Percentiles rank a stretch among this genome's conserved stretches.
phyloP scores from a whole-genome alignment of 2,113 vertebrate species.

The Hucho hucho region DNA sequence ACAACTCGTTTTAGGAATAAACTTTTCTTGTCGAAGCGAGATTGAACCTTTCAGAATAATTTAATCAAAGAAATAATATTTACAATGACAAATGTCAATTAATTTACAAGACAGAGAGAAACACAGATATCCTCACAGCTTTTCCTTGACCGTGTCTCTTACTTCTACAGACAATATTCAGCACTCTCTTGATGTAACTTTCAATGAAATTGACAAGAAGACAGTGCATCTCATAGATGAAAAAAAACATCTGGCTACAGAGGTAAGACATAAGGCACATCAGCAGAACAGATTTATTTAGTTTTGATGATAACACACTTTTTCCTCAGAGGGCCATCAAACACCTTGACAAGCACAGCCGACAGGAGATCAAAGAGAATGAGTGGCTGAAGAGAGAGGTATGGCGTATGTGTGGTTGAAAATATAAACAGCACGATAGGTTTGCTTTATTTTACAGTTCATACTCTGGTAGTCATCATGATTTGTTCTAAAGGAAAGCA shows the following conservation, averaged over 20 bases:
- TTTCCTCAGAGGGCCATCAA: slow-evolving; percentile 67
- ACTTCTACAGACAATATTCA: slow-evolving; percentile 33
- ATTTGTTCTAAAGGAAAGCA: no score
- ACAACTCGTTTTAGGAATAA: no score
- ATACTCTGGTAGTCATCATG: no score
- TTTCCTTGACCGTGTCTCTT: not conserved
- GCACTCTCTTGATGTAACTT: slow-evolving; percentile 56
- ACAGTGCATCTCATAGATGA: slow-evolving; percentile 47
- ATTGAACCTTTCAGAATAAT: not conserved
- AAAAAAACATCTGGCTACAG: slow-evolving; percentile 63
- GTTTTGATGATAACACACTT: not conserved
- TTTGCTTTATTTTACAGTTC: no score
- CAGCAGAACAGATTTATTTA: no score
- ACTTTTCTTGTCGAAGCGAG: not conserved
- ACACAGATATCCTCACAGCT: not conserved
- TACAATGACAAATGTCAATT: no score
- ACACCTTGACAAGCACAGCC: slow-evolving; percentile 65
- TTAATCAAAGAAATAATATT: not conserved
- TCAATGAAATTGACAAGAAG: slow-evolving; percentile 63
- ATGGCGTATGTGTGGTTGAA: slow-evolving; percentile 12
- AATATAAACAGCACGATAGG: no score
- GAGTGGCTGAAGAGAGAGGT: slow-evolving; percentile 80
- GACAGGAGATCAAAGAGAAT: slow-evolving; percentile 70
- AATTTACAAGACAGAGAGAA: no score
- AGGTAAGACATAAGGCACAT: slow-evolving; percentile 52